Evolutionary conservation across 2,888 invertebrate species (phyloP), one percentile per base, ranked within the genome.

Genomic region (Cephonodes hylas): DNA sequence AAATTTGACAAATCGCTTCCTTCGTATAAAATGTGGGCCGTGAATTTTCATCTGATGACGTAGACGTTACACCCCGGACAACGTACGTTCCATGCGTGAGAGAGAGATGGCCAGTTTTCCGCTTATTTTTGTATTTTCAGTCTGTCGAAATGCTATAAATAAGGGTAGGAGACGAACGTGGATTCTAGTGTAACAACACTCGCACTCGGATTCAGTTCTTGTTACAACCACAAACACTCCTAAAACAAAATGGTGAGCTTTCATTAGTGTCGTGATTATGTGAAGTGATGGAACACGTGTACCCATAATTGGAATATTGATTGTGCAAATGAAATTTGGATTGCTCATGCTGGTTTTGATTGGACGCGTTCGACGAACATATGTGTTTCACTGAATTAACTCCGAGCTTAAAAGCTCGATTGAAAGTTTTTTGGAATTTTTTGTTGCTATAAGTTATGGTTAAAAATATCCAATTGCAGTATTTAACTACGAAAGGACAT

Each of bases 151-250:
- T 86, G 84, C 81, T 92, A 92, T 92, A 92, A 91, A 92, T 92
- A 92, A 84, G 89, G 91, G 91, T 89, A 83, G 80, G 76, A 80
- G 71, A 73, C 80, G 79, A 79, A 81, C 80, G 83, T 81, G 79
- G 82, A 85, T 80, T 84, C 83, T 88, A 92, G 92, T 92, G 92
- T 91, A 90, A 90, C 88, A 87, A 82, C 91, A 92, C 90, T 91
- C 92, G 92, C 92, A 91, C 89, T 88, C 91, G 83, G 84, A 84
- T 89, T 89, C 89, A 83, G 92, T 92, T 91, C 91, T 89, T 89
- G 89, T 91, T 89, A 88, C 89, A 75, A 81, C 88, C 82, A 80
- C 76, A 83, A 83, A 84, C 81, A 81, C 85, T 78, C 82, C 75
- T 79, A 73, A 78, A 67, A 72, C 81, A 86, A 72, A 78, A 91